Evolutionary conservation across 2,888 invertebrate species (phyloP).

Genomic region (Andrena camellia): DNA sequence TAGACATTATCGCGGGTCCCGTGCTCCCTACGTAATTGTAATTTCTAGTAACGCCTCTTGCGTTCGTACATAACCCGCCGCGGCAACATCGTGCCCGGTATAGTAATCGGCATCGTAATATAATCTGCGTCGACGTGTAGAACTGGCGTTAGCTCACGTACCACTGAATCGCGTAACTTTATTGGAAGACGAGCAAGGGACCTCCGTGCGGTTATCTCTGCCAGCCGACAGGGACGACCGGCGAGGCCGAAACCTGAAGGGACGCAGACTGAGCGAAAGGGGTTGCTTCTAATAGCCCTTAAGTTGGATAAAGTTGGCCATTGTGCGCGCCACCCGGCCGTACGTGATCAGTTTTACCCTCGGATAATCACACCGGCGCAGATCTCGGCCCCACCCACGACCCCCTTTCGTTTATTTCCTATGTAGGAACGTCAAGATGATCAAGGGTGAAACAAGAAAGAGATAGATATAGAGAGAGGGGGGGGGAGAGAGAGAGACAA

Average conservation of each 20-base stretch:
- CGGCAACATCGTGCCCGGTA: constrained; percentile 63
- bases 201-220: constrained; percentile 63
- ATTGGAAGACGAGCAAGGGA: constrained; percentile 71
- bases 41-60: constrained; percentile 60
- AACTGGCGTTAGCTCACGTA: constrained; percentile 68
- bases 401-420: constrained; percentile 60
- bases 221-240: constrained; percentile 61
- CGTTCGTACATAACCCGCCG: constrained; percentile 45
- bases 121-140: constrained; percentile 67
- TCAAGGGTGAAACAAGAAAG: constrained; percentile 24
- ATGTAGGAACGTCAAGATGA: constrained; percentile 43
- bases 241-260: constrained; percentile 64
- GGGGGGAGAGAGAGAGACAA: constrained; percentile 7
- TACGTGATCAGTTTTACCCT: constrained; percentile 75
- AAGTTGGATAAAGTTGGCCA: constrained; percentile 75
- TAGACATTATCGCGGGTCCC: constrained; percentile 55
- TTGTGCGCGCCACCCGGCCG: constrained; percentile 72
- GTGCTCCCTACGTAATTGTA: constrained; percentile 56
- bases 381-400: constrained; percentile 42
- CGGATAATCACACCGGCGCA: constrained; percentile 70
- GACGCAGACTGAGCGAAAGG: constrained; percentile 70
- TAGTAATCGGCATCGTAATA: constrained; percentile 70
- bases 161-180: constrained; percentile 71
- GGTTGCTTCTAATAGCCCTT: constrained; percentile 73
- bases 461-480: neutral